Evolutionary conservation across 2,113 vertebrate species (phyloP).

Genomic region (Anser cygnoides): DNA sequence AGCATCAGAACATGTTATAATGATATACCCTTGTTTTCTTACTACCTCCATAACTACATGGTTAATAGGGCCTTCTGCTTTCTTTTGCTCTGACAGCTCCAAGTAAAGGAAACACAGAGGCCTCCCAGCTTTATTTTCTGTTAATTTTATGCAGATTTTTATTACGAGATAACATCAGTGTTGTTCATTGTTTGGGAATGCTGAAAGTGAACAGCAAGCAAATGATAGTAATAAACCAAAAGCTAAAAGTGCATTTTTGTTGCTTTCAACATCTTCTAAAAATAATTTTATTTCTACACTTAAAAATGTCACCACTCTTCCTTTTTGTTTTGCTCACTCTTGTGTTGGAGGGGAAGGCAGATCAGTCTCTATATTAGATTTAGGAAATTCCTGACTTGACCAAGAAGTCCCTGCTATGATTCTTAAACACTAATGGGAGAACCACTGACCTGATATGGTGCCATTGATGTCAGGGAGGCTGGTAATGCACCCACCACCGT

Average conservation of each 20-base stretch:
- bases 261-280: background rate
- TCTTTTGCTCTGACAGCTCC: background rate
- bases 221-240: background rate
- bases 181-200: background rate
- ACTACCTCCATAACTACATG: background rate
- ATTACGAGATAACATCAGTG: background rate
- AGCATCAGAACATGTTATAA: background rate
- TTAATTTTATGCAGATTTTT: background rate
- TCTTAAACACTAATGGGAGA: background rate
- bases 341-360: background rate
- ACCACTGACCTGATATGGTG: fast-evolving
- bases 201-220: background rate
- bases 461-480: fast-evolving
- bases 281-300: background rate
- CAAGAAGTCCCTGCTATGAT: background rate
- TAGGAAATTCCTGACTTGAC: background rate
- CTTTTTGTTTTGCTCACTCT: background rate
- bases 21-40: background rate
- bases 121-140: background rate
- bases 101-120: background rate
- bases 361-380: background rate
- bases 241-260: background rate
- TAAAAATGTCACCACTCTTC: background rate
- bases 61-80: background rate
- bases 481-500: background rate